Evolutionary conservation across 1,140 invertebrate genomes (phyloP).

Genomic region (Theocolax elegans): DNA sequence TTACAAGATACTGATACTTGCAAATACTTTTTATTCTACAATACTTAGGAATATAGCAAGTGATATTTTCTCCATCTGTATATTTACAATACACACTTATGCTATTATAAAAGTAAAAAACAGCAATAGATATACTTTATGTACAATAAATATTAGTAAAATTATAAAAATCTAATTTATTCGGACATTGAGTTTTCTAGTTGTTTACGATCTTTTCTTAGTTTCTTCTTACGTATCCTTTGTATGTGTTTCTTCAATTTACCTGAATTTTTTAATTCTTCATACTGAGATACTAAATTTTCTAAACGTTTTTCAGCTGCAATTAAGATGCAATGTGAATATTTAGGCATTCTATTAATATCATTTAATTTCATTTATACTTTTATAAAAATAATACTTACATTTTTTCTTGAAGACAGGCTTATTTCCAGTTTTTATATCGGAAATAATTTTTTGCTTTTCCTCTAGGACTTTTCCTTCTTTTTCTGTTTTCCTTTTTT

Average conservation of each 20-base stretch:
- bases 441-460: conserved; percentile 67
- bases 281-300: conserved; percentile 77
- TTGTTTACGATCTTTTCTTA: conserved; percentile 68
- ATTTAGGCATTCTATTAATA: neutral
- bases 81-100: too few species aligned
- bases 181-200: conserved; percentile 38
- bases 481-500: conserved; percentile 69
- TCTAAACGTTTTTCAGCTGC: conserved; percentile 76
- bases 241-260: conserved; percentile 81
- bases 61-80: too few species aligned
- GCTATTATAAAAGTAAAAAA: too few species aligned
- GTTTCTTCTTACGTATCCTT: conserved; percentile 77
- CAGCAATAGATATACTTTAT: too few species aligned
- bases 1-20: too few species aligned
- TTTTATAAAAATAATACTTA: conserved; percentile 65
- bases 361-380: neutral
- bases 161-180: conserved; percentile 9
- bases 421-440: conserved; percentile 73
- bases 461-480: conserved; percentile 70
- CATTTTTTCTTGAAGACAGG: conserved; percentile 84
- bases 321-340: conserved; percentile 52
- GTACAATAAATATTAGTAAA: neutral
- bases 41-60: too few species aligned
- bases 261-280: conserved; percentile 77
- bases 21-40: too few species aligned